Evolutionary conservation across 2,888 invertebrate genomes (phyloP), one percentile per base, ranked within the genome.

Genomic region (Hesperia comma): DNA sequence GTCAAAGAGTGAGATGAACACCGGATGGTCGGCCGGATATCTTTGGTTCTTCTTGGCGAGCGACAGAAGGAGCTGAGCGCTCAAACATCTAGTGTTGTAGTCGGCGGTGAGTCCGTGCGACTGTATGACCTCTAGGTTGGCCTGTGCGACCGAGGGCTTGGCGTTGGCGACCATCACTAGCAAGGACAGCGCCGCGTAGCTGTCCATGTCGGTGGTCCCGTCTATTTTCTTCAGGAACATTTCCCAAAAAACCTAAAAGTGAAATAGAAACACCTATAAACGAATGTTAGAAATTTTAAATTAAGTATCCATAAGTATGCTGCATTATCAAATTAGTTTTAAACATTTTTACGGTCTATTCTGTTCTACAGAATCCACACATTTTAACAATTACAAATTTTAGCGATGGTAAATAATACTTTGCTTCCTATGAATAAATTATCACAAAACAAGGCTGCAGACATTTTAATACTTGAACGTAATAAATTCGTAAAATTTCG

Each of bases 211-310:
- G 0, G 95, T 94, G 0, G 96, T 95, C 3, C 95, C 94, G 49
- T 95, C 94, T 12, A 95, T 91, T 80, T 96, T 95, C 76, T 96
- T 94, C 0, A 97, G 94, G 80, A 97, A 97, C 77, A 95, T 95
- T 85, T 98, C 96, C 96, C 98, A 98, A 68, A 98, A 91, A 12
- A 97, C 94, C 94, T 97, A 90, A 68, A 61, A 26, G 26, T 26
- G 5, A 26, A 26, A 26, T n/a, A n/a, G 5, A 26, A 26, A 5
- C 3, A 26, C 26, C 26, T 26, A 26, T 4, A 26, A 26, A 2
- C 5, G 5, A 26, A 26, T 26, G 26, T 26, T 26, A 4, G 26
- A 26, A 26, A 26, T 26, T 4, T 26, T 26, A 26, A 2, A 26
- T n/a, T n/a, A n/a, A n/a, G n/a, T n/a, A 26, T 4, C 26, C 2